These are phyloP conservation scores for Alligator mississippiensis DNA, from an alignment of 2,113 vertebrate species.

Conservation along the genomic window DNA sequence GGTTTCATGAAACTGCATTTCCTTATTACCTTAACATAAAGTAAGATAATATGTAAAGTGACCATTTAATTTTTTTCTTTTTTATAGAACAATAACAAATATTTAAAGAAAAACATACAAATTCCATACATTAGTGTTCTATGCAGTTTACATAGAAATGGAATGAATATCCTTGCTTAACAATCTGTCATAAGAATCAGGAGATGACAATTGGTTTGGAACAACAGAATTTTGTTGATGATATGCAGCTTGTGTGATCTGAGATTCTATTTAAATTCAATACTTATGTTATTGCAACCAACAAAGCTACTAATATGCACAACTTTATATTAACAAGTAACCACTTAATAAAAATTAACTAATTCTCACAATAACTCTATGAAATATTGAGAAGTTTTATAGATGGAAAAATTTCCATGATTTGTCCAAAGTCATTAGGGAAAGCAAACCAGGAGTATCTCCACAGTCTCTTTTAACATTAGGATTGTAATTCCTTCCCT, in stretches of 20 bases:
- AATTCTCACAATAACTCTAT: conserved; percentile 6
- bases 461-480: background rate
- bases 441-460: background rate
- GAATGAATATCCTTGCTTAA: background rate
- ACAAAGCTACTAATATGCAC: background rate
- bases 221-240: background rate
- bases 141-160: background rate
- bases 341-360: conserved; percentile 11
- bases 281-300: conserved; percentile 10
- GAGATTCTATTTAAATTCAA: conserved; percentile 4
- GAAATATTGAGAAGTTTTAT: conserved; percentile 19
- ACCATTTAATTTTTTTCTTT: background rate
- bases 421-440: background rate
- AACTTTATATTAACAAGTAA: background rate
- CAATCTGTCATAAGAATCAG: background rate
- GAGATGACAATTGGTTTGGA: background rate
- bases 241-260: background rate
- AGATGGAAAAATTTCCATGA: background rate
- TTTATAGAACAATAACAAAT: background rate
- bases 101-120: background rate
- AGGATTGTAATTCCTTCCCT: background rate
- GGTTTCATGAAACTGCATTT: background rate
- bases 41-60: background rate
- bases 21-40: background rate
- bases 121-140: background rate